Conservation (phyloP, 2,113 vertebrate genomes). For the Myiozetetes cayanensis region DNA sequence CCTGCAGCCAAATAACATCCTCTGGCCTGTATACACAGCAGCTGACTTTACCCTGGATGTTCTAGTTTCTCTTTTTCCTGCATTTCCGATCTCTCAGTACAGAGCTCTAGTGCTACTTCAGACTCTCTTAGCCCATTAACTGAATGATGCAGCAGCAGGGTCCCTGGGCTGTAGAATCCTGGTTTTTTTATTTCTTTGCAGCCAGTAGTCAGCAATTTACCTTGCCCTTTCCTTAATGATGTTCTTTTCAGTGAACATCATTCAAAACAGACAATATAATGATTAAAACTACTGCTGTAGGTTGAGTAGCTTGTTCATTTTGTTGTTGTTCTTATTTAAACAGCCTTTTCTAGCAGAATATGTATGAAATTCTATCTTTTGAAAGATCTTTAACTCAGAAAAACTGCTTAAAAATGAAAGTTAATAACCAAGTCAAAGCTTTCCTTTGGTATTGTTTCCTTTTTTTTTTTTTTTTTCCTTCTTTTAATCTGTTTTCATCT, state of each 20-base stretch:
- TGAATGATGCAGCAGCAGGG: not conserved
- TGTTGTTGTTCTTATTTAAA: not conserved
- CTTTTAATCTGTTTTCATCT: not conserved
- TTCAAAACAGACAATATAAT: not conserved
- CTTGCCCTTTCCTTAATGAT: constrained; percentile 39
- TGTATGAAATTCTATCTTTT: constrained; percentile 1
- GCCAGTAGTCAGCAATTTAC: not conserved
- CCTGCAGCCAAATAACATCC: constrained; percentile 7
- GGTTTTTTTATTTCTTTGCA: not conserved
- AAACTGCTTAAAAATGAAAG: not conserved
- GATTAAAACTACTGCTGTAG: not conserved
- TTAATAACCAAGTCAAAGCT: not conserved
- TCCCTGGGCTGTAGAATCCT: not conserved
- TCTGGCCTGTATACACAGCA: not conserved
- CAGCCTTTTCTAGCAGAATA: not conserved
- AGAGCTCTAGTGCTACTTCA: constrained; percentile 14
- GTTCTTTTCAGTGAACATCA: not conserved
- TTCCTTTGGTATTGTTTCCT: not conserved
- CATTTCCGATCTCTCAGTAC: not conserved
- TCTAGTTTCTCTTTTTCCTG: not conserved
- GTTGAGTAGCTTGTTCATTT: not conserved
- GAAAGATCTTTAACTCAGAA: not conserved
- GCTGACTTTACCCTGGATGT: not conserved
- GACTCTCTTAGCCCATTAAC: not conserved
- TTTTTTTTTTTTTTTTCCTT: not conserved